Evolutionary conservation across 2,888 invertebrate genomes (phyloP).

Genomic region (Chrysotoxum bicinctum): DNA sequence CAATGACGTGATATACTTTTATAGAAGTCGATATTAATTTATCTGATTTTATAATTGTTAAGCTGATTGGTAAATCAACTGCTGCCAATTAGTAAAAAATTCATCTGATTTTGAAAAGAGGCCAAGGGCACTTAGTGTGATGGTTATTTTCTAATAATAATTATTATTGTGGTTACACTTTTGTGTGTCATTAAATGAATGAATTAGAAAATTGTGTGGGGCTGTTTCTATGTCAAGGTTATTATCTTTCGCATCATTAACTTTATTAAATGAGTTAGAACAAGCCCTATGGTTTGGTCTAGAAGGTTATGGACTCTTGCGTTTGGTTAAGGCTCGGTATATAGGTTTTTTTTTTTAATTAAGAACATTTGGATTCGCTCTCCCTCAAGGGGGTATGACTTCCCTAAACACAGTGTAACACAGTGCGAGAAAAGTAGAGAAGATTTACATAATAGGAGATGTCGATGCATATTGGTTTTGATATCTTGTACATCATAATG

Average conservation of each 20-base stretch:
- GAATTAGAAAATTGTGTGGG: not conserved
- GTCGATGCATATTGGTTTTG: too few species aligned
- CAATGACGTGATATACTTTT: not conserved
- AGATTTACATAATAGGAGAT: too few species aligned
- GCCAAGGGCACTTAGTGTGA: not conserved
- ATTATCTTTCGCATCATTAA: not conserved
- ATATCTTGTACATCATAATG: too few species aligned
- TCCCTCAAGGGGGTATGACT: too few species aligned
- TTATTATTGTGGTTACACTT: not conserved
- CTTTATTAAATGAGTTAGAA: not conserved
- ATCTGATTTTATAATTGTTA: not conserved
- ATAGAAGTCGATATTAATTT: not conserved
- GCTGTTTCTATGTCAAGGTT: slow-evolving; percentile 14
- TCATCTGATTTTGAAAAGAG: not conserved
- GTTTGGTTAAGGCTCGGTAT: too few species aligned
- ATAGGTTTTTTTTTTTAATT: too few species aligned
- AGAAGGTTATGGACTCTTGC: too few species aligned
- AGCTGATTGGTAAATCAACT: not conserved
- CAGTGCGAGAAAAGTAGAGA: too few species aligned
- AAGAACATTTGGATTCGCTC: too few species aligned
- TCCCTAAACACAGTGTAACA: too few species aligned
- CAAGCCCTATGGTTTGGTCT: too few species aligned
- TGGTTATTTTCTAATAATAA: not conserved
- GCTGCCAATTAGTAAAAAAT: not conserved
- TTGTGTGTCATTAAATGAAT: not conserved